Evolutionary conservation across 2,797 vertebrate genomes (phyloP), one percentile per base, ranked within the genome.

Genomic region (Bryconaethiops microstoma): DNA sequence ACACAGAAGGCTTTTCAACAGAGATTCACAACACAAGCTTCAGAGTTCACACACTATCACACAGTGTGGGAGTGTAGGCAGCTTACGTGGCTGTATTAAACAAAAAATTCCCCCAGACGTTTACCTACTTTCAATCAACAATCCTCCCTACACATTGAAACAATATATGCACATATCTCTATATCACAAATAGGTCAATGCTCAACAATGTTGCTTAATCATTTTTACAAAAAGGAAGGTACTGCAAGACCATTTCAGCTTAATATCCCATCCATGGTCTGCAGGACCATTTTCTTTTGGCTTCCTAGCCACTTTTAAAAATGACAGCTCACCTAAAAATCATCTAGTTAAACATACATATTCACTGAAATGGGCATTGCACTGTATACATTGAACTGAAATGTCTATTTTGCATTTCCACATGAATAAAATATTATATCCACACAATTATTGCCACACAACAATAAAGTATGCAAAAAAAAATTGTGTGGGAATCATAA

Each of bases 1-100:
- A 23, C 16, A 55, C 45, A 63, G 16, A 67, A 48, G 23, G n/a
- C 23, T 65, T 81, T 83, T n/a, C 64, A 39, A 81, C 12, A 48
- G 50, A 63, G 52, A 78, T 17, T 1, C 69, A 55, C 21, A 52
- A n/a, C 55, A 39, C 48, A 65, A 55, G 29, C 48, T 54, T n/a
- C n/a, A 25, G 50, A 63, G 35, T 9, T 63, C 14, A 74, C 7
- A 81, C 71, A 74, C 23, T 7, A 69, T 69, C 13, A 69, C 21
- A 60, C 50, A 62, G 48, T 65, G 65, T 40, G 16, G n/a, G 17
- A 52, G 40, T 39, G 16, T 14, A 10, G 45, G 6, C 67, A 76
- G 35, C 14, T 59, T 75, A 63, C 17, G 55, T 14, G 29, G 23
- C 40, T 67, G 59, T 5, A 60, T 65, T 25, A 9, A 45, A 45